phyloP scores from a whole-genome alignment of 2,888 invertebrate species.

The Aporophyla lueneburgensis region DNA sequence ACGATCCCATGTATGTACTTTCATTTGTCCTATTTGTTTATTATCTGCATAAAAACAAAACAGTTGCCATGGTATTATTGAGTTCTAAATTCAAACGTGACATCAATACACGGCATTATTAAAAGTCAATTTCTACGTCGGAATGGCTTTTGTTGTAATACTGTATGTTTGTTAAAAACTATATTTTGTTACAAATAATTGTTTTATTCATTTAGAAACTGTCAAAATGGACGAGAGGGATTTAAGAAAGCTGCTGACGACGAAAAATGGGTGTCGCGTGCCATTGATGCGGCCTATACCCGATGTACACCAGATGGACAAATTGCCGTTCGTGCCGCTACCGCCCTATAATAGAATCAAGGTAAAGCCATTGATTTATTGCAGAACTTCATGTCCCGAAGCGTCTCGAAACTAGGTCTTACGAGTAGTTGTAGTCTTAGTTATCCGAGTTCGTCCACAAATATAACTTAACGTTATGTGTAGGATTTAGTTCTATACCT shows the following conservation, averaged over 20 bases:
- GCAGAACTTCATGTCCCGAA: conserved; percentile 8
- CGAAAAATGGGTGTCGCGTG: conserved; percentile 86
- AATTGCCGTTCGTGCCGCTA: conserved; percentile 82
- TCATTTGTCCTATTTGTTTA: conserved; percentile 5
- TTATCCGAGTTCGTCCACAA: not conserved
- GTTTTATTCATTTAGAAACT: conserved; percentile 51
- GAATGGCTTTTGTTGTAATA: conserved; percentile 35
- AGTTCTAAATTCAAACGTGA: conserved; percentile 50
- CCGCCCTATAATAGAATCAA: conserved; percentile 87
- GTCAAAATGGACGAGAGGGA: conserved; percentile 85
- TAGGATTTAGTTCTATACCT: not conserved
- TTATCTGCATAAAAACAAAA: conserved; percentile 12
- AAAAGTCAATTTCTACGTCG: conserved; percentile 11
- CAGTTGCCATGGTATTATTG: conserved; percentile 55
- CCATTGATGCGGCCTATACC: conserved; percentile 85
- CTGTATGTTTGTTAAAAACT: conserved; percentile 30
- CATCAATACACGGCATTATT: conserved; percentile 44
- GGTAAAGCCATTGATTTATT: conserved; percentile 71
- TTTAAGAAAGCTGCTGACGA: conserved; percentile 82
- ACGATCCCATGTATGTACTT: not conserved
- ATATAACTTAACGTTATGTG: not conserved
- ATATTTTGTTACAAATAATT: conserved; percentile 46
- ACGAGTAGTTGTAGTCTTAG: no score
- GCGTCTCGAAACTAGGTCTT: not conserved
- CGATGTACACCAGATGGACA: conserved; percentile 81